Evolutionary conservation across 2,113 vertebrate species (phyloP).

Genomic region (Gulo gulo): DNA sequence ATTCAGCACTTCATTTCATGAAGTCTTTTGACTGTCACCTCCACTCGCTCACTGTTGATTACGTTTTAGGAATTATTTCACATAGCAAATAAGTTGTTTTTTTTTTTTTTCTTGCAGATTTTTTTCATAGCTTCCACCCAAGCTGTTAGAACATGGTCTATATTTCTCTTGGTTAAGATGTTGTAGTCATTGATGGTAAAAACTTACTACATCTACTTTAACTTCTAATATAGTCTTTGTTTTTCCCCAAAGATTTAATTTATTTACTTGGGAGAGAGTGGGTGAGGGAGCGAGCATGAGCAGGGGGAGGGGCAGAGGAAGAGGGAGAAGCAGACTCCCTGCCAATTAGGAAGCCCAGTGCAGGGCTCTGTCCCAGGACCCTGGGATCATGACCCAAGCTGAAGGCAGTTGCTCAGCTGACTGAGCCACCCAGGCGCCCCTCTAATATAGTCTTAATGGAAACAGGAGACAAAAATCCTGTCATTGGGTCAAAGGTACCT

Average conservation of each 20-base stretch:
- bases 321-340: neutral
- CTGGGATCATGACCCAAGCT: neutral
- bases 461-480: neutral
- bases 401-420: neutral
- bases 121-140: neutral
- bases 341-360: too few species aligned
- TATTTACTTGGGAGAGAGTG: neutral
- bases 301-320: neutral
- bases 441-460: neutral
- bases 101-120: neutral
- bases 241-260: neutral
- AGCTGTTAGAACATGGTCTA: neutral
- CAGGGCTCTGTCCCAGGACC: neutral
- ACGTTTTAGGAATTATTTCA: neutral
- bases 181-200: constrained; percentile 9
- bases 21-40: neutral
- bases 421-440: neutral
- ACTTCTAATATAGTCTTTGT: neutral
- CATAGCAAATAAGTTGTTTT: neutral
- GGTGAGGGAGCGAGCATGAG: neutral
- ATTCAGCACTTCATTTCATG: constrained; percentile 20
- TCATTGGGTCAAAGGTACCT: constrained; percentile 9
- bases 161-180: neutral
- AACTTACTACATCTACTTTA: neutral
- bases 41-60: neutral